Evolutionary conservation across 2,888 invertebrate species (phyloP).

Genomic region (Cataglyphis rosenhaueri): DNA sequence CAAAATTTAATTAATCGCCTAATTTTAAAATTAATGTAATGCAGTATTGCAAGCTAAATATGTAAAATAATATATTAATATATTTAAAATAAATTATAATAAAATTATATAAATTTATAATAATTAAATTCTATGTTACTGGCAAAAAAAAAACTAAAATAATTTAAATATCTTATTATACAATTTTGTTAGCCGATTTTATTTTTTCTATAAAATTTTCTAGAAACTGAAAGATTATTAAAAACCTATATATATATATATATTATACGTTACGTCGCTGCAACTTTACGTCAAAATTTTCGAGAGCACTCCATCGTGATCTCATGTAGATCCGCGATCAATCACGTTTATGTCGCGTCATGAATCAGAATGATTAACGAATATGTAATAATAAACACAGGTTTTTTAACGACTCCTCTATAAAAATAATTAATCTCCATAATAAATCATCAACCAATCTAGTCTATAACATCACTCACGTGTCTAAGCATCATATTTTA

Average conservation of each 20-base stretch:
- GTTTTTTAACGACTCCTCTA: not conserved
- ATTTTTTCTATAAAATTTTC: no score
- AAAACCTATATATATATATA: no score
- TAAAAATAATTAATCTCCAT: constrained; percentile 12
- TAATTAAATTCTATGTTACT: not conserved
- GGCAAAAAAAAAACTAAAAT: not conserved
- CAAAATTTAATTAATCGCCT: not conserved
- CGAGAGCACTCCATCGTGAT: not conserved
- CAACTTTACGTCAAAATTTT: not conserved
- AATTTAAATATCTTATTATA: not conserved
- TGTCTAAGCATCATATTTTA: constrained; percentile 9
- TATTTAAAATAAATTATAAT: no score
- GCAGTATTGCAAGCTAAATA: not conserved
- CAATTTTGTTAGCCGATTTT: no score
- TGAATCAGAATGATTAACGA: not conserved
- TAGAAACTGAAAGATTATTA: no score
- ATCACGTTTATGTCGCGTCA: constrained; percentile 2
- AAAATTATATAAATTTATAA: not conserved
- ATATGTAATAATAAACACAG: constrained; percentile 21
- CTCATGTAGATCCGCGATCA: not conserved
- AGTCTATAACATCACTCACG: not conserved
- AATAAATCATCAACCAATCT: constrained; percentile 8
- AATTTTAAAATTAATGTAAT: not conserved
- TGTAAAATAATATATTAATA: not conserved
- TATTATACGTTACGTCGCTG: not conserved